Conservation (phyloP, 2,888 invertebrate species). For the Protula sp. region DNA sequence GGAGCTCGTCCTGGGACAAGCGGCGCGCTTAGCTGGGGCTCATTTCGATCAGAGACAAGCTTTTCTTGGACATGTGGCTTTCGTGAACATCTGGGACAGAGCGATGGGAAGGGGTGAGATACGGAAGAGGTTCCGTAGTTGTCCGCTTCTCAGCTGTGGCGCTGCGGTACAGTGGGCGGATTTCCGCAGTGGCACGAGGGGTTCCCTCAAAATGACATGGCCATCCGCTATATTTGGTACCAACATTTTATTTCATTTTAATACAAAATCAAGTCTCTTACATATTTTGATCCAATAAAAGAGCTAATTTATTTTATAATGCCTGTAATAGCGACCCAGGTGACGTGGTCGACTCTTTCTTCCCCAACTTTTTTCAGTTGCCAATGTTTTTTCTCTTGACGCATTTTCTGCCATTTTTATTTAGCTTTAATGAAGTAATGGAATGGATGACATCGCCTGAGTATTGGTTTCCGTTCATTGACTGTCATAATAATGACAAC, state of each 20-base stretch:
- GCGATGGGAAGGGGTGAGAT: constrained; percentile 21
- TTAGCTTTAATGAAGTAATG: no score
- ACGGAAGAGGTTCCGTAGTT: constrained; percentile 29
- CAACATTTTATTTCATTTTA: background rate
- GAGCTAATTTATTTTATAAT: background rate
- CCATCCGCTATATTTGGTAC: constrained; percentile 36
- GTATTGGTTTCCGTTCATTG: no score
- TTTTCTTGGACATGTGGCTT: constrained; percentile 47
- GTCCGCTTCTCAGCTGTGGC: constrained; percentile 48
- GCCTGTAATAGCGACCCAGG: no score
- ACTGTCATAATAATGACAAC: no score
- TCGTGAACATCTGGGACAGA: constrained; percentile 50
- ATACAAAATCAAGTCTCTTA: background rate
- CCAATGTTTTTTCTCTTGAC: no score
- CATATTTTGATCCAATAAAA: no score
- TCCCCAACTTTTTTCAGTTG: no score
- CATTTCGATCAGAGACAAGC: constrained; percentile 33
- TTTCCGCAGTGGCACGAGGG: constrained; percentile 51
- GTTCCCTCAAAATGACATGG: constrained; percentile 50
- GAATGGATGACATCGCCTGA: no score
- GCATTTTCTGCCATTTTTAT: no score
- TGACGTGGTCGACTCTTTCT: no score
- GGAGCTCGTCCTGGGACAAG: constrained; percentile 47
- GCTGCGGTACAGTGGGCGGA: constrained; percentile 53
- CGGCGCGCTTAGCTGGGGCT: constrained; percentile 5